Percentiles rank a stretch among this genome's conserved stretches.
phyloP scores from a whole-genome alignment of 2,888 invertebrate species.

The Stomorhina lunata region DNA sequence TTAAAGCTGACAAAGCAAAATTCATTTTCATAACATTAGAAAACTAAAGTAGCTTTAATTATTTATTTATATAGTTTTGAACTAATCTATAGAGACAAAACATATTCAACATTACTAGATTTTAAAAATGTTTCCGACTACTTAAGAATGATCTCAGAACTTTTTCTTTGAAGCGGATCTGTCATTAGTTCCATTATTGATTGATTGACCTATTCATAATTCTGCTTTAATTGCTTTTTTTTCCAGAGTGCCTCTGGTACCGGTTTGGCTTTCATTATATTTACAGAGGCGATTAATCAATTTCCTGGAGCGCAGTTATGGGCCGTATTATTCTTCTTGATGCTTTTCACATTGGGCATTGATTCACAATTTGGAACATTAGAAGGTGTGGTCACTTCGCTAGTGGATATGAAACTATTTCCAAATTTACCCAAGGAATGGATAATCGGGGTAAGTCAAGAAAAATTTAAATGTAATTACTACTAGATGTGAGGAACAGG shows the following conservation, averaged over 20 bases:
- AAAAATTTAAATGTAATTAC: neutral
- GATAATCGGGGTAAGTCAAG: constrained; percentile 84
- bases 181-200: too few species aligned
- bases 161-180: too few species aligned
- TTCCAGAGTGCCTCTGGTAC: constrained; percentile 96
- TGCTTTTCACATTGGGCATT: constrained; percentile 97
- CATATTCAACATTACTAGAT: too few species aligned
- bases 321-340: constrained; percentile 97
- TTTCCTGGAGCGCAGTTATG: constrained; percentile 98
- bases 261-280: constrained; percentile 97
- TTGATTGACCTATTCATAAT: neutral
- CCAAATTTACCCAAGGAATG: constrained; percentile 94
- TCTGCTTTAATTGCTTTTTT: neutral
- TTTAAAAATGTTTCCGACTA: too few species aligned
- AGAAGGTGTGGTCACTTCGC: constrained; percentile 96
- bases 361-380: constrained; percentile 98
- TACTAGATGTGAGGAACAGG: too few species aligned
- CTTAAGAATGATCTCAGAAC: too few species aligned
- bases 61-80: too few species aligned
- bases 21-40: too few species aligned
- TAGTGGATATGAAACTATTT: constrained; percentile 96
- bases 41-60: too few species aligned
- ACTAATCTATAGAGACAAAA: too few species aligned
- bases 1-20: too few species aligned
- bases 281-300: constrained; percentile 98